phyloP scores from a whole-genome alignment of 2,888 invertebrate genomes.

The Cheilosia impressa region DNA sequence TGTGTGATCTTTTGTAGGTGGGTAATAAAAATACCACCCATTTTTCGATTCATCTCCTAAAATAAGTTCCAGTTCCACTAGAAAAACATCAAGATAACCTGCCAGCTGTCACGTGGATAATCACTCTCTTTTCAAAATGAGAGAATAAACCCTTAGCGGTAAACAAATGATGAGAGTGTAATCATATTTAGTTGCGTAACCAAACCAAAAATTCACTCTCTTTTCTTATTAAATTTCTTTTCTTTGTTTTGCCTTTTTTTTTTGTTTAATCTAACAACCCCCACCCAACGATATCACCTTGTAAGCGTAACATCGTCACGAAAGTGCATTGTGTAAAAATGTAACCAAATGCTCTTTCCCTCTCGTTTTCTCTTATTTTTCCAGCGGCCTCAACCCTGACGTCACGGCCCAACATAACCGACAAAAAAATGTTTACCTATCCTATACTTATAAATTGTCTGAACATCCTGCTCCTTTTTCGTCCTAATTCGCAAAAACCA shows the following conservation, averaged over 20 bases:
- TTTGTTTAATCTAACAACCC: not conserved
- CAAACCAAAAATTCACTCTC: too few relatives aligned
- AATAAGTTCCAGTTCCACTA: not conserved
- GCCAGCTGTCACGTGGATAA: conserved; percentile 59
- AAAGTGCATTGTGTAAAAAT: conserved; percentile 68
- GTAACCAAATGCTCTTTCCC: conserved; percentile 41
- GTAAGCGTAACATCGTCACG: conserved; percentile 68
- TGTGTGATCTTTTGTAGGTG: too few relatives aligned
- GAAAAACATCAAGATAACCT: not conserved
- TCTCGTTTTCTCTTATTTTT: conserved; percentile 7
- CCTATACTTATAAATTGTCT: conserved; percentile 2
- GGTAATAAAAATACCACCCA: too few relatives aligned
- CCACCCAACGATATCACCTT: conserved; percentile 37
- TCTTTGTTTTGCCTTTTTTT: conserved; percentile 62
- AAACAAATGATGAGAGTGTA: too few relatives aligned
- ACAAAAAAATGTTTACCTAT: not conserved
- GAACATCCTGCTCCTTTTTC: conserved; percentile 31
- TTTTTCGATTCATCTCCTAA: not conserved
- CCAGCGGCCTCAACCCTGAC: conserved; percentile 2
- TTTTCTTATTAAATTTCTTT: conserved; percentile 55
- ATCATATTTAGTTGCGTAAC: too few relatives aligned
- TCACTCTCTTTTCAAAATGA: too few relatives aligned
- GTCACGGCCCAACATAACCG: not conserved
- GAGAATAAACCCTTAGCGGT: too few relatives aligned
- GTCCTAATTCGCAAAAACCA: conserved; percentile 36